A percentile compares a stretch with the other conserved stretches of the same genome.
These are phyloP conservation scores for Halcyon leucocephala DNA, from an alignment of 2,797 vertebrate genomes.

Conservation along the genomic window DNA sequence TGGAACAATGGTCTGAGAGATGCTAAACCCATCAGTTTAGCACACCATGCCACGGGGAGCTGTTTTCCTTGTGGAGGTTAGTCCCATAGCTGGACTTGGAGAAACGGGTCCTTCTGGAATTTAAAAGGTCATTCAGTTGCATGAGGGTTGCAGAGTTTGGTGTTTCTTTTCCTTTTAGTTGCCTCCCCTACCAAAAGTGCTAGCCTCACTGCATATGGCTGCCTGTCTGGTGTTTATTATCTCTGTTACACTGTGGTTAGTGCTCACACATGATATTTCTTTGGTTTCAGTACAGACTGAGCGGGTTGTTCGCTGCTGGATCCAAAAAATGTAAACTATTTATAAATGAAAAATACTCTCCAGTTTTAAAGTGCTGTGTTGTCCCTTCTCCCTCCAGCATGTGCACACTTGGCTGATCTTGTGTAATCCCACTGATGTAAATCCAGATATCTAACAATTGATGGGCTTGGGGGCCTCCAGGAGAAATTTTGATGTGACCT, in stretches of 20 bases:
- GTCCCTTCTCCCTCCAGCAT: constrained; percentile 53
- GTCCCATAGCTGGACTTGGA: not conserved
- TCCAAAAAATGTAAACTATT: constrained; percentile 82
- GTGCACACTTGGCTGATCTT: constrained; percentile 75
- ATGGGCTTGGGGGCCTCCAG: not conserved
- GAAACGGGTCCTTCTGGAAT: not conserved
- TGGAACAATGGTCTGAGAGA: not conserved
- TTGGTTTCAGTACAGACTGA: constrained; percentile 77
- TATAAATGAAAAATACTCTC: constrained; percentile 80
- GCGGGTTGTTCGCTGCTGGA: constrained; percentile 72
- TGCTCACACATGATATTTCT: constrained; percentile 75
- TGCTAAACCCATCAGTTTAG: not conserved
- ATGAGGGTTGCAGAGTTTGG: not conserved
- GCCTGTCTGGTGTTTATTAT: constrained; percentile 79
- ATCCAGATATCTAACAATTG: constrained; percentile 54
- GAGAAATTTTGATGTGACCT: constrained; percentile 20
- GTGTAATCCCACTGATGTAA: constrained; percentile 71
- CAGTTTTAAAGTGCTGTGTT: constrained; percentile 71
- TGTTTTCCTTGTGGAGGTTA: not conserved
- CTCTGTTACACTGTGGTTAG: constrained; percentile 77
- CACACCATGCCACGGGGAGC: not conserved
- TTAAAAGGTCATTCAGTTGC: not conserved
- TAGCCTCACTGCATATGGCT: constrained; percentile 38
- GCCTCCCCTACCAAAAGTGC: constrained; percentile 14
- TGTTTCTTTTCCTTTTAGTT: constrained; percentile 20